These are phyloP conservation scores for Nomada hirtipes DNA, from an alignment of 2,888 invertebrate species.

Conservation along the genomic window DNA sequence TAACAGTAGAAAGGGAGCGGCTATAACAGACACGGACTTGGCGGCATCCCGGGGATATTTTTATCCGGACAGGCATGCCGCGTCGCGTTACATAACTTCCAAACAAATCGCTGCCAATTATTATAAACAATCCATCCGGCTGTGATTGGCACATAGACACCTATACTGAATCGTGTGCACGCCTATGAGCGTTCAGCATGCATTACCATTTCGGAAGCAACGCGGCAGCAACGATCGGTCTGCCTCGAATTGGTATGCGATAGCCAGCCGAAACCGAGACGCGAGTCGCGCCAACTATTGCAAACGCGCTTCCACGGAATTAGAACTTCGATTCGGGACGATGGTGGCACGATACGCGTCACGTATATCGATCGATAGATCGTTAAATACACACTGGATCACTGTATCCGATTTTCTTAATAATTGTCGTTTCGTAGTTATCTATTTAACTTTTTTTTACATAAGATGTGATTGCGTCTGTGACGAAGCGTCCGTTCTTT, in stretches of 20 bases:
- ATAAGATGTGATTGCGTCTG: too few relatives aligned
- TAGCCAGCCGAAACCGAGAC: slow-evolving; percentile 59
- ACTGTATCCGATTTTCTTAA: neutral
- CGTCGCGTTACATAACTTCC: slow-evolving; percentile 78
- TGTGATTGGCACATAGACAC: slow-evolving; percentile 55
- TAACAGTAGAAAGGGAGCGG: slow-evolving; percentile 63
- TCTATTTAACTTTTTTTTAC: neutral
- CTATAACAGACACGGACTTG: slow-evolving; percentile 70
- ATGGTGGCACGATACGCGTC: neutral
- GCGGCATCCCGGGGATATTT: slow-evolving; percentile 78
- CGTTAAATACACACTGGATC: slow-evolving; percentile 10
- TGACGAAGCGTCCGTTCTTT: too few relatives aligned
- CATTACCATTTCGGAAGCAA: slow-evolving; percentile 24
- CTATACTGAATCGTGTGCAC: neutral
- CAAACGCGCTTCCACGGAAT: slow-evolving; percentile 64
- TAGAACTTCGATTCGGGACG: slow-evolving; percentile 56
- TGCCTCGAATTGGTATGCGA: slow-evolving; percentile 69
- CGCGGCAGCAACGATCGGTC: slow-evolving; percentile 28
- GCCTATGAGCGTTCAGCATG: neutral
- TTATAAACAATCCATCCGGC: slow-evolving; percentile 77
- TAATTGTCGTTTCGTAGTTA: neutral
- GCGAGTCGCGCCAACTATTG: slow-evolving; percentile 59
- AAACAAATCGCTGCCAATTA: slow-evolving; percentile 79
- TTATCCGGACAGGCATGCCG: slow-evolving; percentile 78
- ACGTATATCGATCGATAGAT: slow-evolving; percentile 3